A percentile compares a stretch with the other conserved stretches of the same genome.
phyloP scores from a whole-genome alignment of 2,888 invertebrate species.

The Incurvaria masculella region DNA sequence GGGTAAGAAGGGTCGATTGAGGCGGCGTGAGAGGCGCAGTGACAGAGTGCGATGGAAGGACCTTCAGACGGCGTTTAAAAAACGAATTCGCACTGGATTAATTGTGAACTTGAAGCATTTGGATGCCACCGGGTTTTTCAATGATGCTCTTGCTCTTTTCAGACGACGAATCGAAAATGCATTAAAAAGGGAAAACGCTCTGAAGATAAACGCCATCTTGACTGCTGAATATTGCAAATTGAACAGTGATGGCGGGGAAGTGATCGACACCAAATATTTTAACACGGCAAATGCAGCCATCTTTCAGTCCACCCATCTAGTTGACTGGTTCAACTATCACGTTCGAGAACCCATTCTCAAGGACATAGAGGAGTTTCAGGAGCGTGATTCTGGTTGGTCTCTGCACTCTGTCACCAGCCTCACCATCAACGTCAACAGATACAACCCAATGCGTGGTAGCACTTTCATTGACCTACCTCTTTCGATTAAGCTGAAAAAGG shows the following conservation, averaged over 20 bases:
- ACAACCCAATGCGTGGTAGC: constrained; percentile 11
- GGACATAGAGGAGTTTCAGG: constrained; percentile 19
- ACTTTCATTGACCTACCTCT: constrained; percentile 13
- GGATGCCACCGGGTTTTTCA: neutral
- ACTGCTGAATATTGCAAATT: neutral
- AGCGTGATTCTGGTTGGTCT: constrained; percentile 17
- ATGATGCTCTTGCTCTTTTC: neutral
- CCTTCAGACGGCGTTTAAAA: neutral
- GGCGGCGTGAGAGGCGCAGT: neutral
- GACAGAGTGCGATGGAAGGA: neutral
- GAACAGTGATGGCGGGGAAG: neutral
- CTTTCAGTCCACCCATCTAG: neutral
- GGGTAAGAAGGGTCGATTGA: neutral
- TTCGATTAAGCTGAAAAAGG: constrained; percentile 15
- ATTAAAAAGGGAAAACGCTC: neutral
- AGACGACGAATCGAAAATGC: neutral
- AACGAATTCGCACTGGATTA: neutral
- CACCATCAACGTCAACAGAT: constrained; percentile 16
- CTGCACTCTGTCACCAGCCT: constrained; percentile 9
- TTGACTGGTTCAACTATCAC: constrained; percentile 3
- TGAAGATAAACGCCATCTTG: neutral
- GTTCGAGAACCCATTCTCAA: constrained; percentile 7
- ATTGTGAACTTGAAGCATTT: neutral
- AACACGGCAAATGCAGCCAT: neutral
- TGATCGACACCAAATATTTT: neutral